Conservation (phyloP, 2,113 vertebrate genomes). For the Scalopus aquaticus region DNA sequence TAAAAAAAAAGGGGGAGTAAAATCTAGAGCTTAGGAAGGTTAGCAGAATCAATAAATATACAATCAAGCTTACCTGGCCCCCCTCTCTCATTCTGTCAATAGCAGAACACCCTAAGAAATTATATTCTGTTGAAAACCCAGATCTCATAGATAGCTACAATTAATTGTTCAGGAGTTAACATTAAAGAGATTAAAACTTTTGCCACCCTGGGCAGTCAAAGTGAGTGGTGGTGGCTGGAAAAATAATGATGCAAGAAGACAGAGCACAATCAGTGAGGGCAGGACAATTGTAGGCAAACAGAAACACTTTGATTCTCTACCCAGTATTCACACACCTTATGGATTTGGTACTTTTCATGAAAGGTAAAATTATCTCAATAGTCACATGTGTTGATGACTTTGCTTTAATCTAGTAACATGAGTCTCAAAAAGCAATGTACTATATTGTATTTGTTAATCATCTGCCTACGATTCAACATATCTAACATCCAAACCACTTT, state of each 20-base stretch:
- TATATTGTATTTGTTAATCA: not conserved
- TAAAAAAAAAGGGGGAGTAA: not conserved
- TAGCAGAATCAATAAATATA: conserved; percentile 33
- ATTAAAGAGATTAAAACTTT: conserved; percentile 10
- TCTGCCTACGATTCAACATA: not conserved
- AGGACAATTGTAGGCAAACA: not conserved
- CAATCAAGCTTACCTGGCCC: not conserved
- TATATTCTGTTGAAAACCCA: not conserved
- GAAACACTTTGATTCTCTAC: not conserved
- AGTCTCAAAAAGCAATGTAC: not conserved
- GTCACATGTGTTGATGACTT: not conserved
- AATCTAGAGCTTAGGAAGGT: not conserved
- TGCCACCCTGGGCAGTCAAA: not conserved
- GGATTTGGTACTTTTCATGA: not conserved
- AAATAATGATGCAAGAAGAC: not conserved
- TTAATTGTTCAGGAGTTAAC: not conserved
- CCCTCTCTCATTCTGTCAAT: not conserved
- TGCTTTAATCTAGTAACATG: not conserved
- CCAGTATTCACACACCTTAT: not conserved
- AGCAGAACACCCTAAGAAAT: not conserved
- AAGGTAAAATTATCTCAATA: conserved; percentile 52
- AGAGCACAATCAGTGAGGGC: not conserved
- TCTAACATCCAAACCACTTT: conserved; percentile 9
- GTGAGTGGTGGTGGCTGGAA: not conserved
- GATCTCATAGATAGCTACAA: not conserved